Base-by-base conservation (phyloP, 2,888 invertebrate genomes). In the Zele albiditarsus region DNA sequence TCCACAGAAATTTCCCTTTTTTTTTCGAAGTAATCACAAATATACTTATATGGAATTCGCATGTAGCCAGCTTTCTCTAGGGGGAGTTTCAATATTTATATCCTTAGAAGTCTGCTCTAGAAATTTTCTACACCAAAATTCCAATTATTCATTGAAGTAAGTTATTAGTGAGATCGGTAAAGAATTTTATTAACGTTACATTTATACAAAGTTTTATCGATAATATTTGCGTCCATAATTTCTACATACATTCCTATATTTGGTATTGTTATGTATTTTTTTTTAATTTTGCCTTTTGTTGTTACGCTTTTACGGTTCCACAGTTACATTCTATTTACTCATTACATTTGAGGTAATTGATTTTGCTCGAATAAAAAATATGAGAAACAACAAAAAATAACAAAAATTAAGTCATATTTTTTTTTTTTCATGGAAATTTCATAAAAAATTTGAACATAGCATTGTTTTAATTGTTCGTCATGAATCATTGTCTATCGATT, bases 301-400 rank as follows among this genome's bases (percentile, higher is more conserved):
- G 33, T 77, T 42, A 66, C 27, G 49, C 25, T 31, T 42, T 65
- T 71, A 70, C 71, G 49, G 67, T 73, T 75, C 71, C 31, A 62
- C 58, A 70, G 57, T 75, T 65, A 46, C 16, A 49, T 72, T 73
- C 71, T 27, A 66, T 75, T 83, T 73, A 81, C 83, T 80, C 82
- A 85, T 87, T 85, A 86, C 82, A 85, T 85, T 84, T 86, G 87
- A 85, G 87, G 85, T 86, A 87, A 84, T 89, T 89, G 88, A 89
- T 89, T 89, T 85, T 84, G 87, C 88, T 86, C 89, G 88, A 20
- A 28, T 38, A 86, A 84, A 86, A 86, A 86, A 87, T 85, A 70
- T 87, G 86, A 83, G 87, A 66, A 73, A 77, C 86, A 82, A 87
- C 87, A 82, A 84, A 85, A 80, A 86, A 86, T 83, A 42, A 68